Evolutionary conservation across 2,888 invertebrate species (phyloP).

Genomic region (Parthenolecanium corni): DNA sequence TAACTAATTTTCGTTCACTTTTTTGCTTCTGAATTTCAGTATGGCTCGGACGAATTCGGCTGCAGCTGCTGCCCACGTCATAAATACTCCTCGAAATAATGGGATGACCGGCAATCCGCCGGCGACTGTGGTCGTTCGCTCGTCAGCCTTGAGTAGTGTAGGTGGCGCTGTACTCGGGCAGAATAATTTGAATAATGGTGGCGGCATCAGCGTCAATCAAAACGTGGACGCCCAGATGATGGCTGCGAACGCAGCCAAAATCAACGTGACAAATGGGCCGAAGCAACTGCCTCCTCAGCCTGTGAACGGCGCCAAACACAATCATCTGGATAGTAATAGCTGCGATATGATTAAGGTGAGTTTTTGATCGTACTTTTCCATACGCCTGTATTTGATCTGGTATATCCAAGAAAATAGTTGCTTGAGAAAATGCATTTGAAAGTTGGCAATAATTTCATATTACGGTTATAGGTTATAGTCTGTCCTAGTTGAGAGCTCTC

Average conservation of each 20-base stretch:
- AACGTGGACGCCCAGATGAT: too few relatives aligned
- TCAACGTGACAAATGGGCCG: conserved; percentile 19
- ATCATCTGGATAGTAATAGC: conserved; percentile 18
- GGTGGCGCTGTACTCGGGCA: not conserved
- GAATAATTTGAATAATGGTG: not conserved
- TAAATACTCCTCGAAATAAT: not conserved
- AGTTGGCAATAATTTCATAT: too few relatives aligned
- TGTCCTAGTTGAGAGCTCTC: too few relatives aligned
- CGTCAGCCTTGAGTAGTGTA: not conserved
- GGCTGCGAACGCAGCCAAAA: not conserved
- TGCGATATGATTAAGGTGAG: conserved; percentile 19
- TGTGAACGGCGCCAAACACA: conserved; percentile 19
- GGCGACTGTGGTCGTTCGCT: conserved; percentile 13
- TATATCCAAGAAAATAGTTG: too few relatives aligned
- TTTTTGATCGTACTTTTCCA: too few relatives aligned
- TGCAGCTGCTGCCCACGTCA: not conserved
- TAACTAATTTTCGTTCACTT: not conserved
- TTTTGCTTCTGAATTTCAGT: conserved; percentile 5
- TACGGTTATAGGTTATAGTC: too few relatives aligned
- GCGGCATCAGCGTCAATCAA: not conserved
- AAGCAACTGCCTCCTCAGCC: conserved; percentile 20
- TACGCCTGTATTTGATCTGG: too few relatives aligned
- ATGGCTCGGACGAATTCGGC: conserved; percentile 20
- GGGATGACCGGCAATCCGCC: not conserved
- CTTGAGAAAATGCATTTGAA: too few relatives aligned